Evolutionary conservation across 2,888 invertebrate species (phyloP).

Genomic region (Andrena praecox): DNA sequence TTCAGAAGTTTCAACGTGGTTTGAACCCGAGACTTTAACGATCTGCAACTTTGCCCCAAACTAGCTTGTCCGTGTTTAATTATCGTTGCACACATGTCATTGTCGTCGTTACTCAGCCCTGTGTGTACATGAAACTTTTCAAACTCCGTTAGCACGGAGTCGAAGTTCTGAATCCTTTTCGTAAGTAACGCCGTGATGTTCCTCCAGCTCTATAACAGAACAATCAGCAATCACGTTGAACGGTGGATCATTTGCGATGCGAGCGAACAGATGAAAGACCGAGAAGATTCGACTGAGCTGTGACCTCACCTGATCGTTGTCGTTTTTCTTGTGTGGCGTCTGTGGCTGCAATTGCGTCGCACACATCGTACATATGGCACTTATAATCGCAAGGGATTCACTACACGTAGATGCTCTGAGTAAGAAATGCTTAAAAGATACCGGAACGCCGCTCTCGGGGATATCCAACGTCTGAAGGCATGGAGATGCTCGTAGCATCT

Average conservation of each 20-base stretch:
- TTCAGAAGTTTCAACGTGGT: conserved; percentile 79
- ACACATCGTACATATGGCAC: conserved; percentile 78
- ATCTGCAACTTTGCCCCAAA: conserved; percentile 79
- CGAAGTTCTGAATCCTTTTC: conserved; percentile 77
- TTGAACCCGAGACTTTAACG: conserved; percentile 78
- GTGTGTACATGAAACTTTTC: conserved; percentile 79
- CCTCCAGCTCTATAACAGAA: conserved; percentile 78
- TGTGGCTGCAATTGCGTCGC: conserved; percentile 74
- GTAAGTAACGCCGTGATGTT: conserved; percentile 76
- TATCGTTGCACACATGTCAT: conserved; percentile 72
- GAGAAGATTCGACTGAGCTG: neutral
- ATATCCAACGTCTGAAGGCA: conserved; percentile 76
- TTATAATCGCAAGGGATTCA: conserved; percentile 81
- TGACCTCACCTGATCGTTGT: conserved; percentile 75
- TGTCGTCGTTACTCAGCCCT: conserved; percentile 72
- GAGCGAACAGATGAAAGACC: neutral
- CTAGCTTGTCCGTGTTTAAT: conserved; percentile 78
- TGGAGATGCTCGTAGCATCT: conserved; percentile 71
- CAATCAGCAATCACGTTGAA: neutral
- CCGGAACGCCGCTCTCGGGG: conserved; percentile 74
- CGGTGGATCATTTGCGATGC: neutral
- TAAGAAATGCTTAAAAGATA: conserved; percentile 79
- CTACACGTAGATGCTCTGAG: conserved; percentile 83
- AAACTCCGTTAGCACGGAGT: conserved; percentile 75
- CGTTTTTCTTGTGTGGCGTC: conserved; percentile 78